phyloP scores from a whole-genome alignment of 2,113 vertebrate genomes.

The Chlorocebus sabaeus region DNA sequence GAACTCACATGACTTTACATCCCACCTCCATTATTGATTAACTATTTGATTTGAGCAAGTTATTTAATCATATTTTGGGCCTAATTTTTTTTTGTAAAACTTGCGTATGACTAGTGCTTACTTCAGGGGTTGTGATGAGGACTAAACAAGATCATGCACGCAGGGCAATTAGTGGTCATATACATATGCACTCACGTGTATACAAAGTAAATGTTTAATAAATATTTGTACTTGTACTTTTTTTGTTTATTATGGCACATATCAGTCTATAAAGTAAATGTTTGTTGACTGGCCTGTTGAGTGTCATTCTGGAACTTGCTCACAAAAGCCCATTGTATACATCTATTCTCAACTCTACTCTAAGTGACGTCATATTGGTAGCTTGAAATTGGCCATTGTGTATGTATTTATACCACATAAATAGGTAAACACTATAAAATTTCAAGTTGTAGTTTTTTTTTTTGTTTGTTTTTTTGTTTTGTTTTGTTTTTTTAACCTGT shows the following conservation, averaged over 20 bases:
- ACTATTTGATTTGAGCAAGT: not conserved
- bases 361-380: not conserved
- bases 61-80: not conserved
- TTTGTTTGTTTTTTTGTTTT: not conserved
- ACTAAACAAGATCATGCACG: not conserved
- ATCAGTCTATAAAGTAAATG: not conserved
- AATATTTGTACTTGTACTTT: not conserved
- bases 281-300: not conserved
- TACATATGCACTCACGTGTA: not conserved
- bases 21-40: not conserved
- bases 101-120: not conserved
- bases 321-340: not conserved
- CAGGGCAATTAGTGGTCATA: not conserved
- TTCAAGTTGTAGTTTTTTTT: not conserved
- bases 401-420: not conserved
- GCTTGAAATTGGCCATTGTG: not conserved
- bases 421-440: not conserved
- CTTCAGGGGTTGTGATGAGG: not conserved
- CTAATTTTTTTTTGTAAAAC: not conserved
- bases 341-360: not conserved
- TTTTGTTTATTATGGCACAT: not conserved
- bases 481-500: not conserved
- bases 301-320: not conserved
- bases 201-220: not conserved
- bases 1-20: not conserved